Evolutionary conservation across 2,888 invertebrate species (phyloP).

Genomic region (Metopia argyrocephala): DNA sequence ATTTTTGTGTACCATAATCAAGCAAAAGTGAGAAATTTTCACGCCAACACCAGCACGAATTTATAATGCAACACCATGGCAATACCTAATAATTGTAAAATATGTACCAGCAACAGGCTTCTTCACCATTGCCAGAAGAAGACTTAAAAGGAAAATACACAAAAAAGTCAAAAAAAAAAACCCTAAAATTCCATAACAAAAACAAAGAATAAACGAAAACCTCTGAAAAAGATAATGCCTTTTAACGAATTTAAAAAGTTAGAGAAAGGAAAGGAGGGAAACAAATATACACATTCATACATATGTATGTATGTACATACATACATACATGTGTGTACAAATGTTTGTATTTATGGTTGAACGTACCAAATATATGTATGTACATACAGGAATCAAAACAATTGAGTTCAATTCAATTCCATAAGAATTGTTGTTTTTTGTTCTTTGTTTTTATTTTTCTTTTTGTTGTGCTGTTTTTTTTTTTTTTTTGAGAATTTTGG

Average conservation of each 20-base stretch:
- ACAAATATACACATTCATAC: too few species aligned
- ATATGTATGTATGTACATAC: too few species aligned
- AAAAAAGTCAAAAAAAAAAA: slow-evolving; percentile 23
- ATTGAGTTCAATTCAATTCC: slow-evolving; percentile 60
- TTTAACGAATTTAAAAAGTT: not conserved
- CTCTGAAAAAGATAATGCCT: not conserved
- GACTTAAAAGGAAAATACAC: slow-evolving; percentile 22
- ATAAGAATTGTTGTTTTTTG: slow-evolving; percentile 54
- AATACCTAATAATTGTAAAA: not conserved
- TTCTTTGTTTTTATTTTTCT: slow-evolving; percentile 2
- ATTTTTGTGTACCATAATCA: slow-evolving; percentile 49
- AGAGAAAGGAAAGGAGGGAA: not conserved
- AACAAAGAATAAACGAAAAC: slow-evolving; percentile 9
- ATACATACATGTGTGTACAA: too few species aligned
- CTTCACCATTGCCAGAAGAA: slow-evolving; percentile 3
- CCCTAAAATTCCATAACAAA: slow-evolving; percentile 33
- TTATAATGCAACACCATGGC: slow-evolving; percentile 24
- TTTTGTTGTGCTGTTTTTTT: not conserved
- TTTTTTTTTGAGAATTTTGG: slow-evolving; percentile 20
- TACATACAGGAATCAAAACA: slow-evolving; percentile 36
- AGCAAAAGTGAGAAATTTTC: slow-evolving; percentile 62
- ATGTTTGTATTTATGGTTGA: too few species aligned
- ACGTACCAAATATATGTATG: too few species aligned
- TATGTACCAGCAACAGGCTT: slow-evolving; percentile 34
- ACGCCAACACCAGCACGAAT: slow-evolving; percentile 58